These are phyloP conservation scores for Anoplius nigerrimus DNA, from an alignment of 2,888 invertebrate species.

Conservation along the genomic window DNA sequence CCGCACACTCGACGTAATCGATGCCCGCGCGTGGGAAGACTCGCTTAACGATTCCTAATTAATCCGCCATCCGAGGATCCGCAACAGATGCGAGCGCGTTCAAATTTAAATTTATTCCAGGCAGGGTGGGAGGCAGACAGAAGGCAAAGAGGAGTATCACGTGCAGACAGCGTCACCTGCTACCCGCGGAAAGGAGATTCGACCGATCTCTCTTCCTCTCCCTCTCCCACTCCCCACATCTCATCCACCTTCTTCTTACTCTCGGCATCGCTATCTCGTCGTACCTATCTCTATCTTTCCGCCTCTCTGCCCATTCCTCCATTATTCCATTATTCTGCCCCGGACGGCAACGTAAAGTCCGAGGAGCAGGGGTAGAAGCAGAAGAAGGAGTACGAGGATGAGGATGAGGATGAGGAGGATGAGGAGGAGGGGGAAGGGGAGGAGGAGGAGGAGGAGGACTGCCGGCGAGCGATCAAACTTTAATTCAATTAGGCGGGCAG, in stretches of 20 bases:
- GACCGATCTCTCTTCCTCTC: constrained; percentile 17
- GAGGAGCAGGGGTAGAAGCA: background rate
- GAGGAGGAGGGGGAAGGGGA: no score
- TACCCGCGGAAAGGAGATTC: constrained; percentile 48
- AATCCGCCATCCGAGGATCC: constrained; percentile 56
- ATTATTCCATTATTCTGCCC: constrained; percentile 54
- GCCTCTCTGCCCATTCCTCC: constrained; percentile 44
- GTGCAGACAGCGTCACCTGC: constrained; percentile 64
- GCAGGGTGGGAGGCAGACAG: constrained; percentile 17
- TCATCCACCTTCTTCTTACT: constrained; percentile 9
- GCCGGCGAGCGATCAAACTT: constrained; percentile 51
- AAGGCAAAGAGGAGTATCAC: constrained; percentile 32
- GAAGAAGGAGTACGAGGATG: constrained; percentile 6
- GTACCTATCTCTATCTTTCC: constrained; percentile 18
- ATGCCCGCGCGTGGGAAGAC: no score
- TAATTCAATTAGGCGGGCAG: constrained; percentile 56
- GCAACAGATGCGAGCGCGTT: constrained; percentile 65
- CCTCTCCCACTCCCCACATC: constrained; percentile 10
- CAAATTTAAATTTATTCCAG: constrained; percentile 67
- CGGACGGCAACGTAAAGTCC: constrained; percentile 38
- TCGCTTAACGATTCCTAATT: constrained; percentile 50
- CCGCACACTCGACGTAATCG: no score
- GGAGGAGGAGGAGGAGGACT: constrained; percentile 12
- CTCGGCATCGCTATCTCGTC: background rate
- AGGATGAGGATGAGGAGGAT: no score